These are phyloP conservation scores for Tetranychus truncatus DNA, from an alignment of 2,888 invertebrate species.

Conservation along the genomic window DNA sequence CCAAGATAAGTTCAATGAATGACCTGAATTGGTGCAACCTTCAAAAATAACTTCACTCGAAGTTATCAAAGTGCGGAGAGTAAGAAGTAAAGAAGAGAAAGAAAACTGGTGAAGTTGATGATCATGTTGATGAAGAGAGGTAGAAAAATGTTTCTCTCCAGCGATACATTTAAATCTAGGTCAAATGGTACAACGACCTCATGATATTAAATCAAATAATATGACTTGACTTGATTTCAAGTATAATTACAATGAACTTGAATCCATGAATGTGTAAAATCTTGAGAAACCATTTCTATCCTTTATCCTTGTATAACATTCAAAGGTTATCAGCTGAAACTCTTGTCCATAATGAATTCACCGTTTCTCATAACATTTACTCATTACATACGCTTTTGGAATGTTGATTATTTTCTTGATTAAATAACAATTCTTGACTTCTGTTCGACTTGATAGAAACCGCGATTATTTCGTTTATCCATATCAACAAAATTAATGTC, in stretches of 20 bases:
- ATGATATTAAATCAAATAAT: background rate
- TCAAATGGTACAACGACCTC: constrained; percentile 1
- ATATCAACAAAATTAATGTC: no score
- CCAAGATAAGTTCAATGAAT: constrained; percentile 2
- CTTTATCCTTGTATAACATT: no score
- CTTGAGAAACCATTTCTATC: no score
- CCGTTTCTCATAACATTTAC: no score
- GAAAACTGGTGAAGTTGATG: background rate
- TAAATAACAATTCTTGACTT: no score
- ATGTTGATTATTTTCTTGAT: no score
- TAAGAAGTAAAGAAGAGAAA: background rate
- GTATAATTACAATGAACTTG: background rate
- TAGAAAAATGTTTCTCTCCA: background rate
- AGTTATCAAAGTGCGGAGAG: constrained; percentile 1
- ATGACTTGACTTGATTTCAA: background rate
- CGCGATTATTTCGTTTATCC: no score
- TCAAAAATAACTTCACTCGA: constrained; percentile 1
- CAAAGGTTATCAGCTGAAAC: no score
- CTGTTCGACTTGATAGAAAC: no score
- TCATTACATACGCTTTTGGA: no score
- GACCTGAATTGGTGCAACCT: background rate
- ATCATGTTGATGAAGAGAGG: background rate
- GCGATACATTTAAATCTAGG: background rate
- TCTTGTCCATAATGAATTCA: no score
- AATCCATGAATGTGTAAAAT: background rate